phyloP scores from a whole-genome alignment of 2,888 invertebrate genomes.

The Seira musarum region DNA sequence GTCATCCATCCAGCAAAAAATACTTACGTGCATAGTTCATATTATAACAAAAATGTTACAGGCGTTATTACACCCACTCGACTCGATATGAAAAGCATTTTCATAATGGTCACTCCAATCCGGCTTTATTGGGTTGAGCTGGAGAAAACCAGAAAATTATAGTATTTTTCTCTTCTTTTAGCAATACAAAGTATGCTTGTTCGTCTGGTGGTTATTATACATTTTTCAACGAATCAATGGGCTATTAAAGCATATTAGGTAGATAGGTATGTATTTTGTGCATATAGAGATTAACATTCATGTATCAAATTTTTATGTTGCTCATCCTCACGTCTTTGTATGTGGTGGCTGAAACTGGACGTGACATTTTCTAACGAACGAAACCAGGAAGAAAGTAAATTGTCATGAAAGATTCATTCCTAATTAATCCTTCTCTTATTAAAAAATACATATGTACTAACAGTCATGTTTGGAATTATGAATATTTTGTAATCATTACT shows the following conservation, averaged over 20 bases:
- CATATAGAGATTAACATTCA: not conserved
- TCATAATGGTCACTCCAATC: not conserved
- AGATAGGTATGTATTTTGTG: not conserved
- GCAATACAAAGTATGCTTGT: not conserved
- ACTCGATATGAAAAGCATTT: not conserved
- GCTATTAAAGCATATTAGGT: too few relatives aligned
- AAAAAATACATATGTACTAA: too few relatives aligned
- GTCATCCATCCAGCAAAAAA: not conserved
- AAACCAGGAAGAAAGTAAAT: too few relatives aligned
- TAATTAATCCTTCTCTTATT: too few relatives aligned
- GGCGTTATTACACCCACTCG: conserved; percentile 7
- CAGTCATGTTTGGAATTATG: too few relatives aligned
- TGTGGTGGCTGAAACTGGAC: not conserved
- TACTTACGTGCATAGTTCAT: not conserved
- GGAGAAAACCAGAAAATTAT: conserved; percentile 1
- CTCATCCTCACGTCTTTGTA: not conserved
- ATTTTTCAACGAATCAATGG: too few relatives aligned
- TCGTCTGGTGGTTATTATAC: not conserved
- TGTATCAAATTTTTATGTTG: not conserved
- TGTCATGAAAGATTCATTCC: too few relatives aligned
- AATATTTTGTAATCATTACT: too few relatives aligned
- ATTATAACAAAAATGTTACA: not conserved
- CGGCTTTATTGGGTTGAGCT: not conserved
- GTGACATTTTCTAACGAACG: not conserved
- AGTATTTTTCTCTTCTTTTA: not conserved